Conservation (phyloP, 2,888 invertebrate genomes). For the Amblyteles armatorius region DNA sequence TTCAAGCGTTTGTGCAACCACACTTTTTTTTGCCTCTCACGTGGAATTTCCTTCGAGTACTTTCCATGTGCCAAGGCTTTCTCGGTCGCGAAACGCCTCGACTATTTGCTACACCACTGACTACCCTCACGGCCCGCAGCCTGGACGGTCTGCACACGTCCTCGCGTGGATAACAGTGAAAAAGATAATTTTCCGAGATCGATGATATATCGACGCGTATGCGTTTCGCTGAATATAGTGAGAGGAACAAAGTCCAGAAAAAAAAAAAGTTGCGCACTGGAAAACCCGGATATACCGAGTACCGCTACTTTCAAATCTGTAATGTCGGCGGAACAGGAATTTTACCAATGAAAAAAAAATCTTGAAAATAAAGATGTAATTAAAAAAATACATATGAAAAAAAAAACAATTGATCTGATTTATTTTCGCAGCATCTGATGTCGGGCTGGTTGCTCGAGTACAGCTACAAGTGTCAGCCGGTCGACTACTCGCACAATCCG, state of each 20-base stretch:
- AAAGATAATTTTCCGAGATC: constrained; percentile 41
- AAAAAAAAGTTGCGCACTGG: neutral
- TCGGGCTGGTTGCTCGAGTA: constrained; percentile 97
- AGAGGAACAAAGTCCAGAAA: neutral
- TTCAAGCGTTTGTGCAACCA: constrained; percentile 75
- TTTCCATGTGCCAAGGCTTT: constrained; percentile 77
- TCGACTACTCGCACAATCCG: constrained; percentile 95
- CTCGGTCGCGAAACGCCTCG: constrained; percentile 61
- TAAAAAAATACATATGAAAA: neutral
- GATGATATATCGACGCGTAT: constrained; percentile 28
- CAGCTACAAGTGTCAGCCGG: constrained; percentile 96
- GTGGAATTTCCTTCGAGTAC: constrained; percentile 74
- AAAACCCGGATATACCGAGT: neutral
- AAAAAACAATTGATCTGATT: constrained; percentile 36
- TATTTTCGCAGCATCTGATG: constrained; percentile 91
- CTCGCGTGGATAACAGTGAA: constrained; percentile 51
- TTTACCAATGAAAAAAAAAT: neutral
- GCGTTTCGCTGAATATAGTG: neutral
- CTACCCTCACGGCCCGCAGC: neutral
- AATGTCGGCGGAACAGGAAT: too few species aligned
- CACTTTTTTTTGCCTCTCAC: constrained; percentile 65
- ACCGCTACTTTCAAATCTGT: too few species aligned
- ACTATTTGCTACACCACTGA: constrained; percentile 22
- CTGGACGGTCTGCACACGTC: constrained; percentile 25
- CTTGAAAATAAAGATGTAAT: neutral